Percentiles rank a stretch among this genome's conserved stretches.
Evolutionary conservation across 2,888 invertebrate species (phyloP).

Genomic region (Euplexia lucipara): DNA sequence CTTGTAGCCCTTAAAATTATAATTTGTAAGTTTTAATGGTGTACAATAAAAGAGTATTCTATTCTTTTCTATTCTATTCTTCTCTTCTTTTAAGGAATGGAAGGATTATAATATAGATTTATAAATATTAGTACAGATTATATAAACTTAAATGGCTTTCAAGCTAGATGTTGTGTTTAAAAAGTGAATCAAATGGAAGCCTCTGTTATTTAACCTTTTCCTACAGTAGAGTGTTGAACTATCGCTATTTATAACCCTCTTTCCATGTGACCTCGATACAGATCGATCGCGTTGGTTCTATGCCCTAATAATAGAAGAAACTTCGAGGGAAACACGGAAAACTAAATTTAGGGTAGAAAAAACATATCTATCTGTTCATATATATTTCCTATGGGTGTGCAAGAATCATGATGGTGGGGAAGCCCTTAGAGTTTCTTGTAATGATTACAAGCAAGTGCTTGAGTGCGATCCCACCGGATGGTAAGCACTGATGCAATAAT

Average conservation of each 20-base stretch:
- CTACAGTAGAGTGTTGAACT: slow-evolving; percentile 14
- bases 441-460: no score
- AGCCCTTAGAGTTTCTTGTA: no score
- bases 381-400: not conserved
- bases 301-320: slow-evolving; percentile 48
- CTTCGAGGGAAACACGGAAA: slow-evolving; percentile 12
- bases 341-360: slow-evolving; percentile 15
- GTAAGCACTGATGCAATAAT: no score
- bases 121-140: no score
- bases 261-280: slow-evolving; percentile 52
- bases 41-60: no score
- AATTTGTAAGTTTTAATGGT: no score
- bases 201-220: slow-evolving; percentile 30
- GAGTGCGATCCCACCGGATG: no score
- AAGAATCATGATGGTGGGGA: no score
- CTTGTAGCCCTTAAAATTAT: no score
- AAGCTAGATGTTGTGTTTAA: not conserved
- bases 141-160: not conserved
- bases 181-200: not conserved
- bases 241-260: slow-evolving; percentile 41
- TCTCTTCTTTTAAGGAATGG: no score
- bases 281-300: slow-evolving; percentile 52
- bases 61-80: no score
- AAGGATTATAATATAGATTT: no score
- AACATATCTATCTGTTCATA: not conserved